Evolutionary conservation across 2,888 invertebrate species (phyloP), one percentile per base, ranked within the genome.

Genomic region (Patella ulyssiponensis): DNA sequence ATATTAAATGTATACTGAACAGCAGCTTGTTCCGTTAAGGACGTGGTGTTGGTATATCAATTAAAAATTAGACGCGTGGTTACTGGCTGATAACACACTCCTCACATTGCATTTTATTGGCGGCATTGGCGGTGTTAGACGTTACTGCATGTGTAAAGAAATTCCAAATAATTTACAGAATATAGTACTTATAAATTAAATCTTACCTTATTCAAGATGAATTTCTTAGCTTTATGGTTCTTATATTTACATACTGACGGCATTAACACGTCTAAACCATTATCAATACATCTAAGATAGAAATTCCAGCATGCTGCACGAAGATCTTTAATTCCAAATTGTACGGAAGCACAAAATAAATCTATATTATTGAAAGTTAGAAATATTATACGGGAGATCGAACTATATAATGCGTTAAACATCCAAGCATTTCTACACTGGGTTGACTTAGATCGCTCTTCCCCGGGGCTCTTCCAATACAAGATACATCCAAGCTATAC

Each of bases 321-420:
- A 23, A 64, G 23, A 64, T 64, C 64, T 64, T 64, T 64, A 20
- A 64, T 23, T 23, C 64, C 23, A 11, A 12, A 64, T 64, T 64
- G 12, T 64, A 64, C 64, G 9, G 64, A 9, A 64, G 64, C 64
- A 64, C 64, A 64, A 23, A 64, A 64, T 64, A 64, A 64, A 23
- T 23, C 64, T 64, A 14, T 0, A 64, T 12, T 11, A 23, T 5
- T 12, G 17, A n/a, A 17, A 15, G n/a, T 15, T 56, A 17, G 17
- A 64, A 64, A 44, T 44, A 9, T 9, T 44, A 44, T 7, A 9
- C 44, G 44, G 44, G 9, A 0, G 44, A 44, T 44, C 9, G 44
- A 44, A 9, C 44, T 1, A 44, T 44, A 44, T 0, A 44, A 44
- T 44, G 44, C 1, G 44, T 44, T 7, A 9, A 44, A 44, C 44